Evolutionary conservation across 2,888 invertebrate species (phyloP), one percentile per base, ranked within the genome.

Genomic region (Magallana nippona): DNA sequence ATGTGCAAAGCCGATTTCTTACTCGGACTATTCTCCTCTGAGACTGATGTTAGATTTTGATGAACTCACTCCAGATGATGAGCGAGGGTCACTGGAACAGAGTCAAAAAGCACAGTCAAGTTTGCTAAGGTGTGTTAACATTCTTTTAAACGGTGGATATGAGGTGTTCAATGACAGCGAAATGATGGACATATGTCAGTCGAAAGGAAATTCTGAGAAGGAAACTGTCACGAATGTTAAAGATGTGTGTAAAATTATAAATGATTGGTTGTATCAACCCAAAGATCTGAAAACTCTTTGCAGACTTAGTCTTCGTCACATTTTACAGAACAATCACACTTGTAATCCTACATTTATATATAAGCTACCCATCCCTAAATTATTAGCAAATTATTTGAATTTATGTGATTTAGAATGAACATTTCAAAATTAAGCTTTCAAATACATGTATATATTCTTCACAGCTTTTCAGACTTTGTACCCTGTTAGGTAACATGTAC

Each of bases 81-180:
- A 71, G 8, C 71, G 22, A 13, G 60, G 60, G 8, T 71, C 71
- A 0, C 13, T 19, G 32, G 22, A 71, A 10, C 22, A 32, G 10
- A 3, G 71, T 13, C 15, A 22, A 27, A 32, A 71, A 27, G 32
- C 22, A 32, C 71, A 32, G 22, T 71, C 15, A 3, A 22, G 32
- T 15, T 32, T 71, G 27, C 11, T 71, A 13, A 71, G 71, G 13
- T 71, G 71, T 71, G 71, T 71, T 32, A 19, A 71, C 1, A 71
- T 71, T 71, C 32, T 71, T 71, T 32, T 71, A 32, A 71, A 71
- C 32, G 71, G 71, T 71, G 71, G 71, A 13, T 71, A 71, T 11
- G 71, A 71, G 22, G 71, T 71, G 71, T 15, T 32, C 3, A 13
- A 27, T 71, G 71, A 71, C 27, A 71, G 22, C 19, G 22, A 27